Evolutionary conservation across 2,888 invertebrate species (phyloP), one percentile per base, ranked within the genome.

Genomic region (Sisyra terminalis): DNA sequence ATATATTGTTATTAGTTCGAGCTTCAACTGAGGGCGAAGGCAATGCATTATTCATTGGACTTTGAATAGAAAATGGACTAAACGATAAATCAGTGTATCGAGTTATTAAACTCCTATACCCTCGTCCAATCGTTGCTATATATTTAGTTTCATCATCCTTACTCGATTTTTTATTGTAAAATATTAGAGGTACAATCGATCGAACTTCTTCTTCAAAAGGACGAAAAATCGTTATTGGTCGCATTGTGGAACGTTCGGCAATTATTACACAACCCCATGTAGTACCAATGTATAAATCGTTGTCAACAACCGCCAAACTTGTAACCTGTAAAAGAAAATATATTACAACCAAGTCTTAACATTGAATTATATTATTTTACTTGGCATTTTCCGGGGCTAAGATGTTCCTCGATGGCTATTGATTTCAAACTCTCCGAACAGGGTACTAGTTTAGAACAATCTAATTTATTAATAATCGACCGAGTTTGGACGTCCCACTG

Each of bases 231-330:
- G 89, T 88, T 45, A 92, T 78, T 0, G 94, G 93, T 2, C 86
- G 67, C 51, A 94, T 69, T 0, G 81, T 73, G 44, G 70, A 67
- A 13, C 80, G 74, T 58, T 92, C 90, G 0, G 89, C 87, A 5
- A 94, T 83, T 42, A 96, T 82, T 37, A 97, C 66, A 58, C 92
- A 90, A 16, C 97, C 97, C 83, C 89, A 87, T 6, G 89, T 88
- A 1, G 96, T 96, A 37, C 96, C 96, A 46, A 89, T 80, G 60
- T 88, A 90, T 32, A 94, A 65, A 53, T 80, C 78, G 24, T 73
- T 71, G 29, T 73, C 71, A 42, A 79, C 63, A 29, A 75, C 70
- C 39, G 76, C 72, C 53, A 87, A 59, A 51, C 81, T 73, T 48
- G 79, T 74, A 46, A 87, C 81, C 75, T 83, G 62, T 16, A 50